Evolutionary conservation across 2,113 vertebrate genomes (phyloP).

Genomic region (Axis porcinus): DNA sequence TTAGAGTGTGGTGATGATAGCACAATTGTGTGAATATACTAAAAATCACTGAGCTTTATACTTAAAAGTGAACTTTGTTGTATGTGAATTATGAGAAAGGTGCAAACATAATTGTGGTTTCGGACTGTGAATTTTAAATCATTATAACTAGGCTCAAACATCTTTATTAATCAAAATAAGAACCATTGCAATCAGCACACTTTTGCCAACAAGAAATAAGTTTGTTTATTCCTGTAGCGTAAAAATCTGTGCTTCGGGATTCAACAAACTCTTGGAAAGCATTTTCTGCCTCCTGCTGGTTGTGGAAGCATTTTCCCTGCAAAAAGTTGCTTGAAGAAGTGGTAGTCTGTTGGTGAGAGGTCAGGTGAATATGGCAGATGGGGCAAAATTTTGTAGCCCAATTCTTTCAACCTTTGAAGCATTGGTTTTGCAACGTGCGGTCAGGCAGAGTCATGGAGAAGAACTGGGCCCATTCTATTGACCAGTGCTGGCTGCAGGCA

Average conservation of each 20-base stretch:
- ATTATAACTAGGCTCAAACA: background rate
- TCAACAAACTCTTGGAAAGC: background rate
- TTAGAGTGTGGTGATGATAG: background rate
- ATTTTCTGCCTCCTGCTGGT: background rate
- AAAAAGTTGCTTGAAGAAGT: background rate
- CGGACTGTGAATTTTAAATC: background rate
- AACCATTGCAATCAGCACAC: background rate
- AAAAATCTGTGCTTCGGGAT: background rate
- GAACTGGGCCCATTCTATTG: background rate
- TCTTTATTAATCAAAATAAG: background rate
- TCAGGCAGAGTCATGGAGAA: background rate
- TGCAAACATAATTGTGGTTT: background rate
- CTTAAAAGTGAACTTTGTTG: background rate
- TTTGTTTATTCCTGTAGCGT: background rate
- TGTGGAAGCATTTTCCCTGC: background rate
- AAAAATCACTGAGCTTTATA: background rate
- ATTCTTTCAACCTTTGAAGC: background rate
- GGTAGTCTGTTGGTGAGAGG: background rate
- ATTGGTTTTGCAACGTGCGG: background rate
- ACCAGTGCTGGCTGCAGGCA: background rate
- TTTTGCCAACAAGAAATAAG: background rate
- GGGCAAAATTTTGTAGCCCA: background rate
- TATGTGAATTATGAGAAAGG: background rate
- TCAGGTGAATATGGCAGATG: background rate
- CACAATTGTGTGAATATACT: background rate